A percentile compares a stretch with the other conserved stretches of the same genome.
phyloP scores from a whole-genome alignment of 2,888 invertebrate species.

The Trachelus stipa region DNA sequence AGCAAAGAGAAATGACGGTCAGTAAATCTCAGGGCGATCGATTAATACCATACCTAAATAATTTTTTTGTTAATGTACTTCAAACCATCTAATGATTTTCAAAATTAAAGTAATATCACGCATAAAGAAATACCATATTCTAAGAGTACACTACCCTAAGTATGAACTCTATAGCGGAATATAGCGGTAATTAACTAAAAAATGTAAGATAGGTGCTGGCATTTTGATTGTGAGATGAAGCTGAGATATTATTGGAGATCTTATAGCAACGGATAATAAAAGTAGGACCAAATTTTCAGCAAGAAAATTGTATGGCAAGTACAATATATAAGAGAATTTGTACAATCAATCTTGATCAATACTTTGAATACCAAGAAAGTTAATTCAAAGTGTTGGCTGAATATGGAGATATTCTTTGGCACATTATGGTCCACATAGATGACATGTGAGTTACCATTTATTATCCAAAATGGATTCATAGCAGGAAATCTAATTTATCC shows the following conservation, averaged over 20 bases:
- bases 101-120: neutral
- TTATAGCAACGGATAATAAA: constrained; percentile 1
- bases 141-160: neutral
- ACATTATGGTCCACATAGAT: constrained; percentile 12
- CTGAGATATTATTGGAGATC: constrained; percentile 1
- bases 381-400: neutral
- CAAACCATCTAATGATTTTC: neutral
- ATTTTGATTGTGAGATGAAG: neutral
- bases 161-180: neutral
- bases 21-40: neutral
- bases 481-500: neutral
- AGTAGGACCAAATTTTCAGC: neutral
- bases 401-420: constrained; percentile 12
- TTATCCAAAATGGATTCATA: neutral
- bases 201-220: neutral
- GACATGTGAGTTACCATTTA: neutral
- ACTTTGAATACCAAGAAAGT: neutral
- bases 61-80: neutral
- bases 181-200: neutral
- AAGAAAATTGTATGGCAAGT: neutral
- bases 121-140: neutral
- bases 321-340: neutral
- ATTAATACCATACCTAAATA: neutral
- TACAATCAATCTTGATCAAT: neutral
- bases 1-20: neutral